Evolutionary conservation across 2,113 vertebrate species (phyloP).

Genomic region (Sterrhoptilus dennistouni): DNA sequence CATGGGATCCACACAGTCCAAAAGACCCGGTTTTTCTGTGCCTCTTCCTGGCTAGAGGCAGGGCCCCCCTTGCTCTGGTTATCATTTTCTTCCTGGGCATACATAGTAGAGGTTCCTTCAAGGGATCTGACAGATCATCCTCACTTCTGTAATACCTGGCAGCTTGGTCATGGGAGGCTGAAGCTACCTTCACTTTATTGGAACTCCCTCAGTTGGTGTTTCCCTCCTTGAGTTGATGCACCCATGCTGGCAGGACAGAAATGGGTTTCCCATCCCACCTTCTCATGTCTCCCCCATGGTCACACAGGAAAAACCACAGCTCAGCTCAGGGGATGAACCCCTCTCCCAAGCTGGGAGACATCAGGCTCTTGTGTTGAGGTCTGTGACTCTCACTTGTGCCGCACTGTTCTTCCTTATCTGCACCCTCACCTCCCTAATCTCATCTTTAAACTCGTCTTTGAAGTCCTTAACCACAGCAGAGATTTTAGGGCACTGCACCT

Average conservation of each 20-base stretch:
- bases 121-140: background rate
- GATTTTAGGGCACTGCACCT: background rate
- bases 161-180: accelerated
- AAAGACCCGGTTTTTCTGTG: accelerated
- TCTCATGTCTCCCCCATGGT: background rate
- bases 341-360: accelerated
- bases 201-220: accelerated
- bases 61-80: background rate
- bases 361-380: background rate
- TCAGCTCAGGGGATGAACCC: background rate
- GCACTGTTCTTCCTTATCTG: background rate
- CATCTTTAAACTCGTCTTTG: background rate
- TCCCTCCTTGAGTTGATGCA: accelerated
- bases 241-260: accelerated
- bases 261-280: background rate
- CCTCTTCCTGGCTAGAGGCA: background rate
- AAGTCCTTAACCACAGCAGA: background rate
- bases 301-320: background rate
- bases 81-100: no score
- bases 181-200: background rate
- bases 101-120: background rate
- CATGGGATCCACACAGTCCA: accelerated
- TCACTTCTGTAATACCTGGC: background rate
- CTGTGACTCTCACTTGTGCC: accelerated
- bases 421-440: no score